A percentile compares a stretch with the other conserved stretches of the same genome.
These are phyloP conservation scores for Callocephalon fimbriatum DNA, from an alignment of 2,113 vertebrate genomes.

Conservation along the genomic window DNA sequence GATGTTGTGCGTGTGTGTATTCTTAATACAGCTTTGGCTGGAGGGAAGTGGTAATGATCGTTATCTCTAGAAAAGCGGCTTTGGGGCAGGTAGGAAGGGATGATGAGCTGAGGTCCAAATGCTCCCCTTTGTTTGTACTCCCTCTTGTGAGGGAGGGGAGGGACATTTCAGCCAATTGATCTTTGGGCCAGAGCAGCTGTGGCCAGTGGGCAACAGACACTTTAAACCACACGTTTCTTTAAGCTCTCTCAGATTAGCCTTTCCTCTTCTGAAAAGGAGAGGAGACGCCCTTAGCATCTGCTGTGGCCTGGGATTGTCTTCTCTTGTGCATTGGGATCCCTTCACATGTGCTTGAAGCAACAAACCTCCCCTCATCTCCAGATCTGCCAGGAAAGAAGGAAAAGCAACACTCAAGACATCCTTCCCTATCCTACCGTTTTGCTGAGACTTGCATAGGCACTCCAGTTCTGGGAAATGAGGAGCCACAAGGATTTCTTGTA, in stretches of 20 bases:
- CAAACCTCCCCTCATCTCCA: neutral
- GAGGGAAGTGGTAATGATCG: neutral
- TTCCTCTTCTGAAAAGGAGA: neutral
- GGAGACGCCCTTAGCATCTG: neutral
- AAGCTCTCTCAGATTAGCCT: neutral
- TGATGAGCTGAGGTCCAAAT: neutral
- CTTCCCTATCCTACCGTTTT: neutral
- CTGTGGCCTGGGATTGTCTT: neutral
- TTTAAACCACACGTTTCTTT: neutral
- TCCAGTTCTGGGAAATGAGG: neutral
- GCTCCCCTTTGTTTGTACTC: neutral
- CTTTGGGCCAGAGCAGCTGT: neutral
- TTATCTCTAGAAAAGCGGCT: neutral
- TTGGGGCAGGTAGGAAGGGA: neutral
- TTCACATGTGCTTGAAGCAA: neutral
- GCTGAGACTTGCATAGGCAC: neutral
- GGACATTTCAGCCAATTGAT: neutral
- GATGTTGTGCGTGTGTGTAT: conserved; percentile 5
- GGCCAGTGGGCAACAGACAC: neutral
- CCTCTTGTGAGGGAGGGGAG: neutral
- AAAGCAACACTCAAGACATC: neutral
- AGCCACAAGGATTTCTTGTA: rapidly evolving
- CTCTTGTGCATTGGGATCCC: neutral
- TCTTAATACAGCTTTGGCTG: conserved; percentile 34
- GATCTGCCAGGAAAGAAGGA: neutral